A percentile compares a stretch with the other conserved stretches of the same genome.
Evolutionary conservation across 37 sponge, comb jelly and placozoan genomes (phyloP).

Genomic region (Spongilla lacustris): DNA sequence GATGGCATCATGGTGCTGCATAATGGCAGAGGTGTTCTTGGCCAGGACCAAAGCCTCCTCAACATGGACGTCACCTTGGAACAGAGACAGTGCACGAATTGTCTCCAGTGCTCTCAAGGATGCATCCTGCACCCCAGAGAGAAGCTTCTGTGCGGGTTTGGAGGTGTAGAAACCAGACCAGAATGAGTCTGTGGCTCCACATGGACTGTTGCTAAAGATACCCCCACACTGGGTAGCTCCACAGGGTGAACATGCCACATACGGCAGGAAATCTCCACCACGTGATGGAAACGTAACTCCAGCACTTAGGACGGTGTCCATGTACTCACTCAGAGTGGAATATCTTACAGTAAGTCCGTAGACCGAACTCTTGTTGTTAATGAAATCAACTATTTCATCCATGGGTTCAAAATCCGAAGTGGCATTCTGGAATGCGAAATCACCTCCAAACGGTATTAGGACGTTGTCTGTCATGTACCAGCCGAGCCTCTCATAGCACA

Average conservation of each 20-base stretch:
- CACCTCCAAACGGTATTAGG: slow-evolving; percentile 64
- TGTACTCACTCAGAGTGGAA: slow-evolving; percentile 58
- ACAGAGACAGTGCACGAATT: neutral
- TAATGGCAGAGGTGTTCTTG: slow-evolving; percentile 35
- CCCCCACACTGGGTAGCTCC: slow-evolving; percentile 18
- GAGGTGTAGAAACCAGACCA: slow-evolving; percentile 71
- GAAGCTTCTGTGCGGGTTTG: slow-evolving; percentile 58
- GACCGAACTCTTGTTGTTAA: slow-evolving; percentile 22
- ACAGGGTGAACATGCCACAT: slow-evolving; percentile 64
- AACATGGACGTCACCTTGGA: neutral
- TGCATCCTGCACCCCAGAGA: slow-evolving; percentile 33
- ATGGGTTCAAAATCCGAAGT: slow-evolving; percentile 25
- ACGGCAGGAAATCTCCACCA: slow-evolving; percentile 52
- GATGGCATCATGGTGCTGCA: slow-evolving; percentile 70
- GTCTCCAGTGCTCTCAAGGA: neutral
- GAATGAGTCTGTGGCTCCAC: slow-evolving; percentile 39
- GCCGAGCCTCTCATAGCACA: slow-evolving; percentile 18
- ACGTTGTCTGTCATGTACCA: slow-evolving; percentile 51
- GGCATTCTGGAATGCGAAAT: slow-evolving; percentile 61
- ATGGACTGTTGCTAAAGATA: slow-evolving; percentile 13
- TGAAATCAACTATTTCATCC: slow-evolving; percentile 36
- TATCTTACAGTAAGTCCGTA: slow-evolving; percentile 34
- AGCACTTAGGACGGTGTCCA: slow-evolving; percentile 23
- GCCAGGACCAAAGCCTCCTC: neutral
- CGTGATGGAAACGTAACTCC: slow-evolving; percentile 14